These are phyloP conservation scores for Archegozetes longisetosus DNA, from an alignment of 1,140 invertebrate genomes.

Conservation along the genomic window DNA sequence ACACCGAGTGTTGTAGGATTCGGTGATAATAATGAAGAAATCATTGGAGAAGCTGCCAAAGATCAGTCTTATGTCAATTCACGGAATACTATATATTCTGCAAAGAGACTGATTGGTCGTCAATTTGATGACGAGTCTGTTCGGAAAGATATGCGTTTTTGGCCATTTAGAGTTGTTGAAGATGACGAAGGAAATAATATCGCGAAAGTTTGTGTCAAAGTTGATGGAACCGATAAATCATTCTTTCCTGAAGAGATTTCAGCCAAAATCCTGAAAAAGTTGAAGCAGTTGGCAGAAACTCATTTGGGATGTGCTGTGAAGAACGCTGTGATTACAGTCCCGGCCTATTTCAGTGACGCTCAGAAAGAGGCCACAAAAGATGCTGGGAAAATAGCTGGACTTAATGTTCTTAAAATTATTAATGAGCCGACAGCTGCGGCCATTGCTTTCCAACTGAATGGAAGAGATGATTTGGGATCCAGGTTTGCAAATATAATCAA, in stretches of 20 bases:
- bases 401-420: slow-evolving; percentile 19
- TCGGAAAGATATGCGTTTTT: slow-evolving; percentile 30
- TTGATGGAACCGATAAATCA: slow-evolving; percentile 23
- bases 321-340: slow-evolving; percentile 33
- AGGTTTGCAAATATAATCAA: too few species aligned
- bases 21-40: slow-evolving; percentile 8
- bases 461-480: slow-evolving; percentile 27
- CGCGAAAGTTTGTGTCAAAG: slow-evolving; percentile 25
- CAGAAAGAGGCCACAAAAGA: slow-evolving; percentile 25
- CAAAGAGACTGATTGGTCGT: slow-evolving; percentile 31
- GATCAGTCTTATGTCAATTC: slow-evolving; percentile 62
- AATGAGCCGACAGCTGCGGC: slow-evolving; percentile 22
- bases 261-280: slow-evolving; percentile 28
- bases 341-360: slow-evolving; percentile 32
- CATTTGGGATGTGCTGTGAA: slow-evolving; percentile 18
- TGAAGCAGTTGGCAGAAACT: slow-evolving; percentile 28
- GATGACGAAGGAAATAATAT: slow-evolving; percentile 28
- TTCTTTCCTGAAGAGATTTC: slow-evolving; percentile 29
- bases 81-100: slow-evolving; percentile 80
- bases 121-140: slow-evolving; percentile 30
- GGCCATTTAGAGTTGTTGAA: slow-evolving; percentile 27
- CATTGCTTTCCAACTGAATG: slow-evolving; percentile 17
- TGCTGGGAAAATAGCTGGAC: slow-evolving; percentile 17
- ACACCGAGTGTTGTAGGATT: slow-evolving; percentile 24
- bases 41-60: slow-evolving; percentile 38